These are phyloP conservation scores for Oscheius sp. DNA, from an alignment of 2,888 invertebrate genomes.

Conservation along the genomic window DNA sequence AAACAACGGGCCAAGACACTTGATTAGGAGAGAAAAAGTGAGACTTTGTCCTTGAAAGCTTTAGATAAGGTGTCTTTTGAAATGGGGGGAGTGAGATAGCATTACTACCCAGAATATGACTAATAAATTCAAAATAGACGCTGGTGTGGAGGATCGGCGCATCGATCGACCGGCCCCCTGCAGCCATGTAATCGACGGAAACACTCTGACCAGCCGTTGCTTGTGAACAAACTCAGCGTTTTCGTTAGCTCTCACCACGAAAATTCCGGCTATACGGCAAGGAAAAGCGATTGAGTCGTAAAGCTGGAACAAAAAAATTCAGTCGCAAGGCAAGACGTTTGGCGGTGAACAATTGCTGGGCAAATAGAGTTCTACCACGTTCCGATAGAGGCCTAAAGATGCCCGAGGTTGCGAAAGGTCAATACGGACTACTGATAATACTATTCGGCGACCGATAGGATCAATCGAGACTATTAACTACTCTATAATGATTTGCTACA, in stretches of 20 bases:
- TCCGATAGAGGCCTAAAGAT: background rate
- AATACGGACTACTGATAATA: conserved; percentile 20
- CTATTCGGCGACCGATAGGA: conserved; percentile 6
- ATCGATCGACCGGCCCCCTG: conserved; percentile 26
- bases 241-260: conserved; percentile 1
- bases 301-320: background rate
- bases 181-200: conserved; percentile 29
- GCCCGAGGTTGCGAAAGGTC: background rate
- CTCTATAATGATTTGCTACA: too few species aligned
- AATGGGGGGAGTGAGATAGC: too few species aligned
- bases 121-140: background rate
- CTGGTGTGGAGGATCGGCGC: conserved; percentile 27
- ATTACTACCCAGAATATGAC: too few species aligned
- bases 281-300: background rate
- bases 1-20: background rate
- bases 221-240: conserved; percentile 21
- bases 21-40: background rate
- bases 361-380: conserved; percentile 17
- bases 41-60: background rate
- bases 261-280: background rate
- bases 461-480: background rate
- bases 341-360: conserved; percentile 20
- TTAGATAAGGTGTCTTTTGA: background rate
- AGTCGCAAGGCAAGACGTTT: background rate
- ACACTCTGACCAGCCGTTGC: conserved; percentile 25